Percentiles rank a stretch among this genome's conserved stretches.
phyloP scores from a whole-genome alignment of 2,113 vertebrate genomes.

The Limnothrissa miodon region DNA sequence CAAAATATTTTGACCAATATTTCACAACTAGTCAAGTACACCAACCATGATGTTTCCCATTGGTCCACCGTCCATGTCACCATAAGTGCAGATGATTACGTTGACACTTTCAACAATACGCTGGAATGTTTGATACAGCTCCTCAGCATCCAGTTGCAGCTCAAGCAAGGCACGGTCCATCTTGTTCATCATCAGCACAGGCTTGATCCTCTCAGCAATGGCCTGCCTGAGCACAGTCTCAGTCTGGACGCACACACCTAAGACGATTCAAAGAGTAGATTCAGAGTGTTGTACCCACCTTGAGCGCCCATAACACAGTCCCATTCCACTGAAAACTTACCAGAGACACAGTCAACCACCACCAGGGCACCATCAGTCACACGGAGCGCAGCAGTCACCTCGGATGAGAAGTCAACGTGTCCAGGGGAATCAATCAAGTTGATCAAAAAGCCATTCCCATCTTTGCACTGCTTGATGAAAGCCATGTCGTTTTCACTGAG shows the following conservation, averaged over 20 bases:
- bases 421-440: slow-evolving; percentile 96
- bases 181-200: slow-evolving; percentile 98
- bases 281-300: not conserved
- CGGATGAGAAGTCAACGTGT: slow-evolving; percentile 96
- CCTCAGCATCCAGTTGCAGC: slow-evolving; percentile 88
- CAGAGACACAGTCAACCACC: slow-evolving; percentile 95
- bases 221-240: slow-evolving; percentile 95
- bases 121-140: slow-evolving; percentile 95
- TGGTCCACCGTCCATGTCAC: slow-evolving; percentile 86
- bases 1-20: no score
- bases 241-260: slow-evolving; percentile 94
- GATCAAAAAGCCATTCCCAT: slow-evolving; percentile 91
- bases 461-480: slow-evolving; percentile 94
- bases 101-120: slow-evolving; percentile 94
- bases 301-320: not conserved
- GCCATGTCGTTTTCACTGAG: slow-evolving; percentile 83
- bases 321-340: slow-evolving; percentile 64
- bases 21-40: not conserved
- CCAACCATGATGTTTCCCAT: slow-evolving; percentile 94
- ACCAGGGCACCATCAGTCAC: slow-evolving; percentile 95
- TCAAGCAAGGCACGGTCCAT: slow-evolving; percentile 95
- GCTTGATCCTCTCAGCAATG: slow-evolving; percentile 91
- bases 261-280: not conserved
- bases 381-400: slow-evolving; percentile 93
- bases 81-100: slow-evolving; percentile 92